Conservation (phyloP, 2,888 invertebrate genomes). For the Galerucella calmariensis region DNA sequence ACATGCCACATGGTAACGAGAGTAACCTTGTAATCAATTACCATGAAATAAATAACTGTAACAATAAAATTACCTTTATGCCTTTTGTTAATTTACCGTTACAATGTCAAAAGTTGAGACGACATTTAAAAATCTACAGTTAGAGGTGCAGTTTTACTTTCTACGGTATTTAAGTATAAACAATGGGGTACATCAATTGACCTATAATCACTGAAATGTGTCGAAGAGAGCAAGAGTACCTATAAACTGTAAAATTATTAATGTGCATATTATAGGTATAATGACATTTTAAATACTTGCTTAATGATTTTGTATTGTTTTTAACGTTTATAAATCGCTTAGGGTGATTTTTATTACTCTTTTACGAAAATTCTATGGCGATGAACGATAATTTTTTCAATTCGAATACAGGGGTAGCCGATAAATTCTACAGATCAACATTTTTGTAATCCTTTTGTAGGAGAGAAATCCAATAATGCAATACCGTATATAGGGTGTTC, state of each 20-base stretch:
- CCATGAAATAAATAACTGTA: constrained; percentile 5
- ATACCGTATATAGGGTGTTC: too few relatives aligned
- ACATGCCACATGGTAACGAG: background rate
- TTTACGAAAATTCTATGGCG: too few relatives aligned
- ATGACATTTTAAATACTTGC: background rate
- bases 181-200: constrained; percentile 55
- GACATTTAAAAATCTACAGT: constrained; percentile 6
- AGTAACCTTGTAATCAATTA: background rate
- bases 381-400: too few relatives aligned
- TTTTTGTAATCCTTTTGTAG: too few relatives aligned
- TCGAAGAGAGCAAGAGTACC: constrained; percentile 46
- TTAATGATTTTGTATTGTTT: background rate
- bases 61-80: background rate
- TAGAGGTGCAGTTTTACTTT: constrained; percentile 44
- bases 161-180: constrained; percentile 54
- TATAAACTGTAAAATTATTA: constrained; percentile 33
- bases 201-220: constrained; percentile 56
- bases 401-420: too few relatives aligned
- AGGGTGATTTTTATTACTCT: background rate
- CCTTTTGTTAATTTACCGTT: constrained; percentile 9
- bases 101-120: constrained; percentile 10
- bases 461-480: too few relatives aligned
- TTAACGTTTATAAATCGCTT: background rate
- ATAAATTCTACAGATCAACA: too few relatives aligned
- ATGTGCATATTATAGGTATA: background rate